These are phyloP conservation scores for Drosophila longiperda DNA, from an alignment of 2,888 invertebrate genomes.

Conservation along the genomic window DNA sequence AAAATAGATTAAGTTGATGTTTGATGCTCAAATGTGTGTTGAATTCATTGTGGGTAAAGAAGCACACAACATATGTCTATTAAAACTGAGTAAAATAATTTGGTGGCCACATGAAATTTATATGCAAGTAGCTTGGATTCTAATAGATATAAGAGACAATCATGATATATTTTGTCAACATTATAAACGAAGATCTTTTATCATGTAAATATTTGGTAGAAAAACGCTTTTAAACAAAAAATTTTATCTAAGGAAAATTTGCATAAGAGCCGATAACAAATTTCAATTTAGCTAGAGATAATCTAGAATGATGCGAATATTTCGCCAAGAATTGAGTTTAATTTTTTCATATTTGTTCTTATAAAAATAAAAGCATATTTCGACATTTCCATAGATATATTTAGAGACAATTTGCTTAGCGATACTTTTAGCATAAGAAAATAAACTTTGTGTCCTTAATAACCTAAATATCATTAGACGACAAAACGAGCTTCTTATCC, in stretches of 20 bases:
- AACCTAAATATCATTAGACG: constrained; percentile 46
- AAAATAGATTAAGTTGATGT: constrained; percentile 19
- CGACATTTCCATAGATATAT: neutral
- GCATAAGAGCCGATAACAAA: no score
- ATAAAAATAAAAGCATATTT: neutral
- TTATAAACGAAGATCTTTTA: neutral
- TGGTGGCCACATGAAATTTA: neutral
- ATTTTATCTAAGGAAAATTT: no score
- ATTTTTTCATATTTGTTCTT: neutral
- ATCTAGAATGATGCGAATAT: neutral
- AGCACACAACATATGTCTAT: neutral
- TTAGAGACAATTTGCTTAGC: constrained; percentile 2
- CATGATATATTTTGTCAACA: neutral
- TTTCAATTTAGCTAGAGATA: neutral
- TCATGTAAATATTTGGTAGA: neutral
- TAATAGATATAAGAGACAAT: neutral
- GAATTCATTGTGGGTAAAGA: constrained; percentile 6
- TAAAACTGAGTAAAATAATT: neutral
- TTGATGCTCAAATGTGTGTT: constrained; percentile 33
- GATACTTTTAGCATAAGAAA: neutral
- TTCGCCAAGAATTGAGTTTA: neutral
- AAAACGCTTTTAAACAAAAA: neutral
- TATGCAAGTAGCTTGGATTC: neutral
- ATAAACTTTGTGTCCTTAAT: constrained; percentile 28
- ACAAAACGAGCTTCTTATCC: constrained; percentile 35